Percentiles rank a stretch among this genome's conserved stretches.
These are phyloP conservation scores for Synanthedon myopaeformis DNA, from an alignment of 2,888 invertebrate species.

Conservation along the genomic window DNA sequence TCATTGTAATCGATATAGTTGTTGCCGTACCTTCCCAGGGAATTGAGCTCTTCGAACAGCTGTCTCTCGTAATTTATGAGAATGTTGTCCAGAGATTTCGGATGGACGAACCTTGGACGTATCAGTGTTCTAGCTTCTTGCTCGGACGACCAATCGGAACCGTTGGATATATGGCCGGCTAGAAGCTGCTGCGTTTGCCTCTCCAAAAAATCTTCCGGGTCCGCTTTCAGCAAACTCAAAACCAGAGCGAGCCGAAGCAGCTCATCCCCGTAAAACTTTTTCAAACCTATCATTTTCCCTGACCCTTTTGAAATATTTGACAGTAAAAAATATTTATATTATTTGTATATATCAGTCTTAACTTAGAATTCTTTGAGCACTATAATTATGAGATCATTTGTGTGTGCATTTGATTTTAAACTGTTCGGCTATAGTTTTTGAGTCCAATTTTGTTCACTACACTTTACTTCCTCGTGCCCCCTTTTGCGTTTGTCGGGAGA, in stretches of 20 bases:
- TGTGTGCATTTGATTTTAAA: constrained; percentile 4
- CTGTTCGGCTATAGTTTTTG: constrained; percentile 14
- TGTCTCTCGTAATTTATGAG: constrained; percentile 78
- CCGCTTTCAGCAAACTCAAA: constrained; percentile 81
- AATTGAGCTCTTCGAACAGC: constrained; percentile 79
- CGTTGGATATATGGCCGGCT: constrained; percentile 72
- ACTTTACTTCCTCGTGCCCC: constrained; percentile 28
- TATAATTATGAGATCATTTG: constrained; percentile 50
- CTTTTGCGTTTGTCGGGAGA: constrained; percentile 58
- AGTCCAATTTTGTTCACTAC: constrained; percentile 25
- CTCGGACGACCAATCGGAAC: constrained; percentile 76
- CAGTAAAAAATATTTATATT: constrained; percentile 16
- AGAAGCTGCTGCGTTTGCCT: constrained; percentile 64
- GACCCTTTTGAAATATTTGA: constrained; percentile 6
- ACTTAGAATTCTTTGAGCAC: constrained; percentile 39
- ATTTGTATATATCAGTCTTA: constrained; percentile 8
- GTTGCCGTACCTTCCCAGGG: constrained; percentile 68
- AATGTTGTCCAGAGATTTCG: constrained; percentile 78
- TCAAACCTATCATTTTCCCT: constrained; percentile 78
- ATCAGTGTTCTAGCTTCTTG: constrained; percentile 68
- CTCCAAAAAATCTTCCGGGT: constrained; percentile 77
- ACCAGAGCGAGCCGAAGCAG: constrained; percentile 84
- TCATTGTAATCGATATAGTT: constrained; percentile 46
- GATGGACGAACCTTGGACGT: constrained; percentile 74
- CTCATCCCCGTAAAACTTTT: constrained; percentile 86